Conservation (phyloP, 2,113 vertebrate species). For the Eudorcas thomsonii region DNA sequence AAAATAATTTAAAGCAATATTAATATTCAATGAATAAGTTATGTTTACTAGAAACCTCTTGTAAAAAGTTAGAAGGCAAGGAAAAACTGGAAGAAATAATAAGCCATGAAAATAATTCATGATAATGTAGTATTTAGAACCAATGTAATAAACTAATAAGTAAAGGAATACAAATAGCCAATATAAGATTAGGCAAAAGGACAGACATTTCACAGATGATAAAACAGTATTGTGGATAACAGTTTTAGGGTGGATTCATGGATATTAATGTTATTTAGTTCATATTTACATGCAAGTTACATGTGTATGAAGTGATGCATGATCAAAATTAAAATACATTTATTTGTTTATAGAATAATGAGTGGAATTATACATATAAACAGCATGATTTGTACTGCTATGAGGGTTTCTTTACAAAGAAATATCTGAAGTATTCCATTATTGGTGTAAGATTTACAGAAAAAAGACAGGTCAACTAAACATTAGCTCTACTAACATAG, state of each 20-base stretch:
- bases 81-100: not conserved
- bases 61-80: not conserved
- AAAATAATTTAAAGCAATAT: not conserved
- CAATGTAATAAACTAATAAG: not conserved
- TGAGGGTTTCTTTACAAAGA: not conserved
- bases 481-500: not conserved
- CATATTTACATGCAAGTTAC: not conserved
- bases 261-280: not conserved
- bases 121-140: not conserved
- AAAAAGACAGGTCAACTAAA: not conserved
- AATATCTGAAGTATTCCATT: not conserved
- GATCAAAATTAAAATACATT: not conserved
- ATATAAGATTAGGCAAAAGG: not conserved
- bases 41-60: not conserved
- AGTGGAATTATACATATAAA: not conserved
- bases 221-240: not conserved
- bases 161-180: not conserved
- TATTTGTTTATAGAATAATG: not conserved
- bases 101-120: not conserved
- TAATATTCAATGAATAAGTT: not conserved
- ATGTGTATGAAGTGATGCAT: not conserved
- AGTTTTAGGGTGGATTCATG: not conserved
- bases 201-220: not conserved
- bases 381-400: not conserved
- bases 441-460: not conserved